Evolutionary conservation across 2,113 vertebrate genomes (phyloP).

Genomic region (Lutjanus erythropterus): DNA sequence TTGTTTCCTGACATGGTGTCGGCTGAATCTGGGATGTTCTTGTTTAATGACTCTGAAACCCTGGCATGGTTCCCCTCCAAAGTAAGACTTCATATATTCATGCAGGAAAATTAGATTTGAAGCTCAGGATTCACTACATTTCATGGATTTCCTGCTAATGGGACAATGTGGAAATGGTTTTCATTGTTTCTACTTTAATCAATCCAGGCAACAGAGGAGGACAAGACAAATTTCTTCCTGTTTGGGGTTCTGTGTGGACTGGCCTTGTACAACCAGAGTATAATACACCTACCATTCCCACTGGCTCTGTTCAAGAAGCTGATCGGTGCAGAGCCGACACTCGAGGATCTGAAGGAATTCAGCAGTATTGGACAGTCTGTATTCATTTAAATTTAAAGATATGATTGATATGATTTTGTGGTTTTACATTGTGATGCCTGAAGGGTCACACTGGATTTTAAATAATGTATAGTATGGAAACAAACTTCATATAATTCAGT

Average conservation of each 20-base stretch:
- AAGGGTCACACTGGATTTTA: background rate
- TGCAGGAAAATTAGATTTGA: background rate
- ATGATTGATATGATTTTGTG: background rate
- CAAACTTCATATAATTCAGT: background rate
- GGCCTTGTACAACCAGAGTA: slow-evolving; percentile 68
- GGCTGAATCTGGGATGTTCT: slow-evolving; percentile 78
- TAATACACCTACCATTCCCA: slow-evolving; percentile 80
- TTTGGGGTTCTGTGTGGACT: slow-evolving; percentile 83
- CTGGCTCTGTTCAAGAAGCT: slow-evolving; percentile 85
- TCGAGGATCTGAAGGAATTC: slow-evolving; percentile 81
- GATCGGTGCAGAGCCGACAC: slow-evolving; percentile 62
- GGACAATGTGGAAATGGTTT: background rate
- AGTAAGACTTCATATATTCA: slow-evolving; percentile 63
- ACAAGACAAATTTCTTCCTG: slow-evolving; percentile 75
- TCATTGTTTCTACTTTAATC: too few relatives aligned
- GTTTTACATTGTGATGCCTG: background rate
- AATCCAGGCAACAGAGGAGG: slow-evolving; percentile 51
- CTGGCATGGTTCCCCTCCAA: slow-evolving; percentile 84
- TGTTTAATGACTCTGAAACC: slow-evolving; percentile 70
- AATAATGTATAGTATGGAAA: background rate
- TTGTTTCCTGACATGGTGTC: slow-evolving; percentile 79
- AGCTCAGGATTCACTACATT: background rate
- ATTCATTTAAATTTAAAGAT: slow-evolving; percentile 34
- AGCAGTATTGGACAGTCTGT: slow-evolving; percentile 62
- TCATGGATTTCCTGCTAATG: background rate